Base-by-base conservation (phyloP, 2,113 vertebrate species). In the Vidua chalybeata region DNA sequence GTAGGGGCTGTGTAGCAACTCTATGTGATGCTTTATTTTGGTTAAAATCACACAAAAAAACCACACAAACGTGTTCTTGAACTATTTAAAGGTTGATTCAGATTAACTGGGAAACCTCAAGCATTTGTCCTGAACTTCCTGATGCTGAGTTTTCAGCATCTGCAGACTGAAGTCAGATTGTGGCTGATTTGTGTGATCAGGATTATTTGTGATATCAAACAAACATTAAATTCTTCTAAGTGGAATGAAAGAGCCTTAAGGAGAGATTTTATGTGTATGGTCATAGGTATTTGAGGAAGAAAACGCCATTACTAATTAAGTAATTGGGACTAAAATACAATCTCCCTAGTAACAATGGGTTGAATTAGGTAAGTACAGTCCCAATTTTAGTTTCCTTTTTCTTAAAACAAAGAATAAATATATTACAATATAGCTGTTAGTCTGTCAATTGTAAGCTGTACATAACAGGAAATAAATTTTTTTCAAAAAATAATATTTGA, bases 1-100 rank as follows among this genome's bases (percentile, higher is more conserved):
- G 1, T 2, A 45, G 35, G 15, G 45, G 13, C 19, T 59, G 39
- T 41, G 63, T 12, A 37, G 39, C 2, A 6, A 0, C 13, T 45
- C 7, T 8, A 21, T 7, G 33, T 6, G 54, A 10, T 35, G 39
- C 37, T 78, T 66, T 58, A 10, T 58, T 71, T 35, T 71, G 41
- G 28, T 68, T 84, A 43, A 93, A 88, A 51, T 37, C 3, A 5
- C 14, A 13, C 20, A 7, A 9, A 30, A 22, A 19, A 56, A 3
- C 0, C 17, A 8, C 37, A 35, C 30, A 35, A 8, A 62, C 15
- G 52, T 22, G 3, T 4, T 52, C 13, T 43, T 48, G 21, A 69
- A 3, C 41, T 45, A 0, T 35, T 81, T 46, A 59, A 72, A 71
- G 15, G 13, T 59, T 67, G 5, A 7, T 19, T 80, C 31, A 54